A percentile compares a stretch with the other conserved stretches of the same genome.
Evolutionary conservation across 2,797 vertebrate species (phyloP).

Genomic region (Micrastur ruficollis): DNA sequence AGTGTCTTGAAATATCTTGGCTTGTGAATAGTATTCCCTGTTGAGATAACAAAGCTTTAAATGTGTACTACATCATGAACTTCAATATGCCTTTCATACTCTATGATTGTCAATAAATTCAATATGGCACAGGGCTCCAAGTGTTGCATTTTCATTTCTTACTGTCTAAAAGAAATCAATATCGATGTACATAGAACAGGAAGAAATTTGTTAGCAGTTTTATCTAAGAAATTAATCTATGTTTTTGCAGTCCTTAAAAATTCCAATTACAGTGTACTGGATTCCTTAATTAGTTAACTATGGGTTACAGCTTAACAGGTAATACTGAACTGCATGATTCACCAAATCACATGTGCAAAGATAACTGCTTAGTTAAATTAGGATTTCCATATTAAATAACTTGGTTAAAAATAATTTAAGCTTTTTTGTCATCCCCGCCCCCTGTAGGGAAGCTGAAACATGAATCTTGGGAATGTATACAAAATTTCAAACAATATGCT

Average conservation of each 20-base stretch:
- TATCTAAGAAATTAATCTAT: neutral
- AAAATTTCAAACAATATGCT: neutral
- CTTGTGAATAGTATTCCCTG: neutral
- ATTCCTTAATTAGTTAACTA: neutral
- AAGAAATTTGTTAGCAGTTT: neutral
- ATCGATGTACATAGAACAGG: neutral
- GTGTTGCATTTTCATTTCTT: neutral
- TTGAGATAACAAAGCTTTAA: neutral
- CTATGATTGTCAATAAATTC: neutral
- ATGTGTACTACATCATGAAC: neutral
- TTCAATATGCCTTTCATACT: neutral
- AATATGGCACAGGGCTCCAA: neutral
- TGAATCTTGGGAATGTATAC: neutral
- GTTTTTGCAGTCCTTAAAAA: neutral
- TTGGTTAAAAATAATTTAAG: neutral
- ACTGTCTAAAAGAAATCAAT: neutral
- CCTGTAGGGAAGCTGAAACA: neutral
- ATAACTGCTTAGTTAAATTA: neutral
- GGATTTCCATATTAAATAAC: slow-evolving; percentile 17
- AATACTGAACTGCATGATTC: slow-evolving; percentile 9
- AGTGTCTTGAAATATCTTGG: neutral
- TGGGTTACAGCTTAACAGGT: slow-evolving; percentile 28
- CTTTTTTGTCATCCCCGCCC: neutral
- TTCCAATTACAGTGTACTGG: neutral
- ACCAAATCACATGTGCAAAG: slow-evolving; percentile 9